A percentile compares a stretch with the other conserved stretches of the same genome.
These are phyloP conservation scores for Ploceus nigricollis DNA, from an alignment of 2,113 vertebrate species.

Conservation along the genomic window DNA sequence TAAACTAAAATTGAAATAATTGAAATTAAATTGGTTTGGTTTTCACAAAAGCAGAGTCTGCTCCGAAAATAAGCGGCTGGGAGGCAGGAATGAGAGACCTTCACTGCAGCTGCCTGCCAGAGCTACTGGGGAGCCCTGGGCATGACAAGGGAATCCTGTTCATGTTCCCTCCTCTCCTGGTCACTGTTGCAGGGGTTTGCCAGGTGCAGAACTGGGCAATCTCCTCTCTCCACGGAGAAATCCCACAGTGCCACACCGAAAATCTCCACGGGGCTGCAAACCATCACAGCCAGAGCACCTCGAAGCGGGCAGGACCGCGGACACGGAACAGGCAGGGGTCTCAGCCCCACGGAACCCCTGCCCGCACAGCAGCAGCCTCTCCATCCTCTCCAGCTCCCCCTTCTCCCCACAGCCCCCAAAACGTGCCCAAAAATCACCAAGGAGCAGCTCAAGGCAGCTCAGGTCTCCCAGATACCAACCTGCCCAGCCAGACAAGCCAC, in stretches of 20 bases:
- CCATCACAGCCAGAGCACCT: accelerated
- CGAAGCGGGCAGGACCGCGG: not conserved
- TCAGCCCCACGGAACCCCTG: not conserved
- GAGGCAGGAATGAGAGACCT: not conserved
- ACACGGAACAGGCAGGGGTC: accelerated
- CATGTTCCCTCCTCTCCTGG: not conserved
- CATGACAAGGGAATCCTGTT: not conserved
- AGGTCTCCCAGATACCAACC: not conserved
- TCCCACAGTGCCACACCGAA: accelerated
- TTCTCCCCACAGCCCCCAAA: not conserved
- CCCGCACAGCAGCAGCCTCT: not conserved
- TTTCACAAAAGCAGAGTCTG: not conserved
- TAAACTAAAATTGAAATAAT: not conserved
- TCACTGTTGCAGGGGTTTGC: not conserved
- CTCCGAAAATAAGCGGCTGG: not conserved
- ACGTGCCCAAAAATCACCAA: not conserved
- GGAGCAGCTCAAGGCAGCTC: not conserved
- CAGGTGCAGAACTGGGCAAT: not conserved
- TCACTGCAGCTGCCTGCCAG: not conserved
- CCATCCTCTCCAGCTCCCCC: not conserved
- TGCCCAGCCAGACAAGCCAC: not conserved
- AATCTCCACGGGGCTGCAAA: not conserved
- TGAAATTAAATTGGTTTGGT: not conserved
- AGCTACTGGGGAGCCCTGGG: not conserved
- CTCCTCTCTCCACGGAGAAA: not conserved